Base-by-base conservation (phyloP, 2,888 invertebrate species). In the Octodonta nipae region DNA sequence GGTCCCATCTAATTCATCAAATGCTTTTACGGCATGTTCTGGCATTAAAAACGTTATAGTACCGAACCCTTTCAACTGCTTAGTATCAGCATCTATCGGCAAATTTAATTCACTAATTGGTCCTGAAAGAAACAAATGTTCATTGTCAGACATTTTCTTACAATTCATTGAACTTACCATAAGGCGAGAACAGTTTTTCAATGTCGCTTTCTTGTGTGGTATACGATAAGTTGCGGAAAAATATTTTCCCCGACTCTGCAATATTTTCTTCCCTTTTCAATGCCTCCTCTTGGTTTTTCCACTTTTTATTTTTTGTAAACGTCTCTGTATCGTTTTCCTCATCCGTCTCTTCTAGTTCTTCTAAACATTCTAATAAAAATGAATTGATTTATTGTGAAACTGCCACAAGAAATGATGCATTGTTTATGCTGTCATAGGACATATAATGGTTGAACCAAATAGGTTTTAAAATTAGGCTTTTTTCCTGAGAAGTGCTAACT, bases 11-110 rank as follows among this genome's bases (percentile, higher is more conserved):
- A 96, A 65, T 44, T 79, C 79, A 1, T 75, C 67, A 56, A 79
- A 93, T 0, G 98, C 96, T 49, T 73, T 75, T 0, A 85, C 76
- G 0, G 98, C 98, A 61, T 96, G 83, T 56, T 96, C 95, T 0
- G 96, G 92, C 69, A 96, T 79, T 54, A 98, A 66, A 56, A 77
- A 98, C 0, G 91, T 88, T 0, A 96, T 71, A 0, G 84, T 80
- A 0, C 89, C 96, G 60, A 91, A 96, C 1, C 96, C 93, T 63
- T 93, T 93, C 8, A 78, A 70, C 56, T 81, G 79, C 22, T 89
- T 76, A 0, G 83, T 80, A 2, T 73, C 55, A 32, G 70, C 67
- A 58, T 96, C 95, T 33, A 96, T 73, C 0, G 96, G 93, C 53
- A 96, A 66, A 60, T 78, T 79, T 0, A 93, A 71, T 60, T 95